These are phyloP conservation scores for Cheirogaleus medius DNA, from an alignment of 2,113 vertebrate genomes.

Conservation along the genomic window DNA sequence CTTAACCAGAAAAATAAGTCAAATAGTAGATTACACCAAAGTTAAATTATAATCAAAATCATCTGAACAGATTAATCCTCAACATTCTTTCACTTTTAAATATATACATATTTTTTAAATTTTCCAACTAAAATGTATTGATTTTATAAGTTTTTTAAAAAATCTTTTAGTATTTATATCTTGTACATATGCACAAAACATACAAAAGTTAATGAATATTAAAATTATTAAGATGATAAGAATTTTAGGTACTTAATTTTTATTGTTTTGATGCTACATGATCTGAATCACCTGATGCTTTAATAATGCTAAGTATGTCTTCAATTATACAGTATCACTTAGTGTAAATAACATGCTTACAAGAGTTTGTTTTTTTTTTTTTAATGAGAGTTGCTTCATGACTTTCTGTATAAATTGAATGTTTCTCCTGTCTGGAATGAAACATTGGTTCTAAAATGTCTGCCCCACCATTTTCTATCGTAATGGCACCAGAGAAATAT, in stretches of 20 bases:
- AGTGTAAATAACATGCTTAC: neutral
- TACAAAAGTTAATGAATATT: neutral
- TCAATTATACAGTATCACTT: neutral
- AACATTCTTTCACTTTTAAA: neutral
- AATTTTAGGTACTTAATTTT: neutral
- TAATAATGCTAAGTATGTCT: neutral
- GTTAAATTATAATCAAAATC: neutral
- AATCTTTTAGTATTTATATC: neutral
- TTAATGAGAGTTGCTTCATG: neutral
- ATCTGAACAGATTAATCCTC: neutral
- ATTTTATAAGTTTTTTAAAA: neutral
- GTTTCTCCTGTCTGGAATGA: neutral
- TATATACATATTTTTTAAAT: neutral
- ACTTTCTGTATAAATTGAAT: neutral
- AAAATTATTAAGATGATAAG: neutral
- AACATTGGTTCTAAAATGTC: neutral
- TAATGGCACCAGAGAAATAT: neutral
- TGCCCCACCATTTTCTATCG: neutral
- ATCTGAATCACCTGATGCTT: neutral
- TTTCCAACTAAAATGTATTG: neutral
- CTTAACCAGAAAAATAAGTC: neutral
- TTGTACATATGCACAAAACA: neutral
- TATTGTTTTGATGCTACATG: neutral
- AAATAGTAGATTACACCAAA: neutral
- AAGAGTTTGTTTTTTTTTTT: neutral